Base-by-base conservation (phyloP, 2,113 vertebrate species). In the Apteryx mantelli region DNA sequence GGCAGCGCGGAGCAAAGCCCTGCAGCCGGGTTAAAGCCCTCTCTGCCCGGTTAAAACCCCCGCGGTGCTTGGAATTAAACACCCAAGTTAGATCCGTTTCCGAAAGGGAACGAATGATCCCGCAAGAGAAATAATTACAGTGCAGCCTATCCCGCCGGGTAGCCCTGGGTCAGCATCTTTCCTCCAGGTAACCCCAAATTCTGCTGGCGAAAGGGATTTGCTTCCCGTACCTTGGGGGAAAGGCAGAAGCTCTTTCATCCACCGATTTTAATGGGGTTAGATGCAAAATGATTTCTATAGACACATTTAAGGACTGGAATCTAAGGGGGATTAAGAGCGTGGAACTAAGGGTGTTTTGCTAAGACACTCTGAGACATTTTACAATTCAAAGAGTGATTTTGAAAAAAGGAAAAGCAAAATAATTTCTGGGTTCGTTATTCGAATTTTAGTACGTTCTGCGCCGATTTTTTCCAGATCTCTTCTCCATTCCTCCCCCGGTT, bases 81-180 rank as follows among this genome's bases (percentile, higher is more conserved):
- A 5, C 0, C 8, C 52, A 7, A 19, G 79, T 80, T 20, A 75
- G 30, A 87, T 82, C 32, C 46, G 12, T 73, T 91, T 65, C 36
- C 75, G 5, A 25, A 24, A 38, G 12, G 4, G 63, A 94, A 88
- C 56, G 63, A 89, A 71, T 6, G 8, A 69, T 34, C 4, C 40
- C 6, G 15, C 1, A 9, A 7, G 34, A 11, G 11, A 60, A 61
- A 11, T 1, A 0, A 6, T 7, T 1, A 0, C 1, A 9, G 32
- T 4, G 50, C 78, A 15, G 1, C 1, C 25, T 6, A 18, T 30
- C 56, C 46, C 46, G 46, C 46, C 9, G 46, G 46, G 19, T 46
- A 84, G 8, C 36, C 65, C 50, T 12, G 4, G 34, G 63, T 69
- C 80, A 71, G 77, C 61, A 2, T 3, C 77, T 46, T 40, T 8